These are phyloP conservation scores for Lerema accius DNA, from an alignment of 1,140 invertebrate species.

Conservation along the genomic window DNA sequence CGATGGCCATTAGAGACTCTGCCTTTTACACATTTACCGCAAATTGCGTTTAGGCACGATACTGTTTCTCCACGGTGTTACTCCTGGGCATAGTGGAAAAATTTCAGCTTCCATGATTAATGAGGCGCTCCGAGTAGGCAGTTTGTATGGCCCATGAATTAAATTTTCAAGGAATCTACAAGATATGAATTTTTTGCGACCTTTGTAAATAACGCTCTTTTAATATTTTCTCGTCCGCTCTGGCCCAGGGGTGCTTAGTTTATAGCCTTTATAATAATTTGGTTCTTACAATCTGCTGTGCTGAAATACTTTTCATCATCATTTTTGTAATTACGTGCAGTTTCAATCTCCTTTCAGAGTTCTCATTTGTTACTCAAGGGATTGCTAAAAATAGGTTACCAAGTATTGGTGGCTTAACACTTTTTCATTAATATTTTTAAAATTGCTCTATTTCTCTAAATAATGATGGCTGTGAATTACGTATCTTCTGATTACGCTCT, in stretches of 20 bases:
- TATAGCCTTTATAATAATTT: conserved; percentile 11
- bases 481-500: no score
- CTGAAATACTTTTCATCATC: not conserved
- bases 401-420: no score
- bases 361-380: no score
- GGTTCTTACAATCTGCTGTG: not conserved
- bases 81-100: conserved; percentile 11
- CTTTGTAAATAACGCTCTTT: conserved; percentile 14
- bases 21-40: conserved; percentile 14
- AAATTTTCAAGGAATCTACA: conserved; percentile 13
- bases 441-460: no score
- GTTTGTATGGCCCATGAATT: conserved; percentile 30
- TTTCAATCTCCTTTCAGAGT: not conserved
- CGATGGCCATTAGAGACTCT: not conserved
- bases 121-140: conserved; percentile 24
- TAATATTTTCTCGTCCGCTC: conserved; percentile 15
- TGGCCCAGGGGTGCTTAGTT: not conserved
- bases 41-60: conserved; percentile 22
- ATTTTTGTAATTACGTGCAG: not conserved
- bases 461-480: no score
- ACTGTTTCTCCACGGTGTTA: conserved; percentile 9
- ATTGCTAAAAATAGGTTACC: not conserved
- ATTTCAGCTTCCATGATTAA: conserved; percentile 26
- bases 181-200: conserved; percentile 26
- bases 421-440: no score